Evolutionary conservation across 2,113 vertebrate genomes (phyloP), one percentile per base, ranked within the genome.

Genomic region (Acanthochromis polyacanthus): DNA sequence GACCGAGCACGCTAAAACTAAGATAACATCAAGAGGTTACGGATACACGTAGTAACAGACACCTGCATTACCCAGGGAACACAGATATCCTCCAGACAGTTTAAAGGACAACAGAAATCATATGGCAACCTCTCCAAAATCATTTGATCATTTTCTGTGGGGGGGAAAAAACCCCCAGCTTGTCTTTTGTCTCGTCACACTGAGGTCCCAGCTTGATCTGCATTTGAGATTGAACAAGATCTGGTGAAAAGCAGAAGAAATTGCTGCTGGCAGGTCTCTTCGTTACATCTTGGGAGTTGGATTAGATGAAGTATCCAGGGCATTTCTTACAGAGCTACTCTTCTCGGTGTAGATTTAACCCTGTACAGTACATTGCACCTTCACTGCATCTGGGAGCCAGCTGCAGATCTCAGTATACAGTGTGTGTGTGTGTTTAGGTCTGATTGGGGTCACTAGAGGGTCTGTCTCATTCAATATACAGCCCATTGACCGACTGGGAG

Each of bases 381-480:
- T 83, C 63, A 23, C 56, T 74, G 71, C 94, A 95, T 94, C 93
- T 95, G 95, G 92, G 73, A 70, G 32, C 83, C 94, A 95, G 92
- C 93, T 94, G 95, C 58, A 19, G 82, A 61, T 51, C 66, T 76
- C 22, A 80, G 74, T 67, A 70, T 77, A 77, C 79, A 79, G 45
- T 25, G 38, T 61, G 53, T 3, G 22, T 57, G 70, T 66, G 71
- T 78, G 78, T 78, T 81, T 63, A 67, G 66, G 77, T 65, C 71
- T 92, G 91, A 91, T 86, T 91, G 86, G 87, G 90, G 88, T 87
- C 89, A 86, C 48, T 28, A 36, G 65, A 67, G 72, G 78, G 79
- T 89, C 85, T 63, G 81, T 82, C 87, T 85, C 76, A 81, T 88
- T 85, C 74, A 81, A 83, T 82, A 78, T 65, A 72, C 81, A 84